These are phyloP conservation scores for Bradypodion ventrale DNA, from an alignment of 2,797 vertebrate species.

Conservation along the genomic window DNA sequence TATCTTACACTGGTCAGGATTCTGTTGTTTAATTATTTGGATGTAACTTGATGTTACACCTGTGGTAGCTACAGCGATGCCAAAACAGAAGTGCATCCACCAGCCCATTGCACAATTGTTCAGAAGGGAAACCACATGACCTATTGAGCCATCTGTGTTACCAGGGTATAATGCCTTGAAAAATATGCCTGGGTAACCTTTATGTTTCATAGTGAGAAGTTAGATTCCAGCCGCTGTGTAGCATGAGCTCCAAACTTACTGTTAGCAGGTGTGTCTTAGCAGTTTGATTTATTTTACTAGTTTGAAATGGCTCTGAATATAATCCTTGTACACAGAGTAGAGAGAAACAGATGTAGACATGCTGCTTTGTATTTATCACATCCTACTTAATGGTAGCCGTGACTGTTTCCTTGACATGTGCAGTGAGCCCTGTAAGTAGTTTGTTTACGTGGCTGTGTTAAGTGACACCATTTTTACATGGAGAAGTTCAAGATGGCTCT, in stretches of 20 bases:
- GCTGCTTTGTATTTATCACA: background rate
- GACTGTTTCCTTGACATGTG: constrained; percentile 6
- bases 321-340: background rate
- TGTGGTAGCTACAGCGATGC: too few relatives aligned
- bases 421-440: constrained; percentile 26
- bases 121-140: too few relatives aligned
- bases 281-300: constrained; percentile 18
- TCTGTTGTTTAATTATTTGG: too few relatives aligned
- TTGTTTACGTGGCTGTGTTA: constrained; percentile 33
- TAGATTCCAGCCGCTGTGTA: background rate
- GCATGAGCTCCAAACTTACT: background rate
- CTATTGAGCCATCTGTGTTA: too few relatives aligned
- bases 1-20: background rate
- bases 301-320: constrained; percentile 5
- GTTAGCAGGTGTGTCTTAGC: background rate
- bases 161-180: too few relatives aligned
- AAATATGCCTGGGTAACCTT: too few relatives aligned
- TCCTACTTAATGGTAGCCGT: constrained; percentile 20
- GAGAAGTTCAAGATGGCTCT: constrained; percentile 32
- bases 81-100: too few relatives aligned
- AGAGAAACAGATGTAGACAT: background rate
- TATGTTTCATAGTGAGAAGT: too few relatives aligned
- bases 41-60: too few relatives aligned
- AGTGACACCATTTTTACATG: constrained; percentile 44
- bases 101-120: too few relatives aligned